Conservation (phyloP, 2,888 invertebrate genomes). For the Tetanocera ferruginea region DNA sequence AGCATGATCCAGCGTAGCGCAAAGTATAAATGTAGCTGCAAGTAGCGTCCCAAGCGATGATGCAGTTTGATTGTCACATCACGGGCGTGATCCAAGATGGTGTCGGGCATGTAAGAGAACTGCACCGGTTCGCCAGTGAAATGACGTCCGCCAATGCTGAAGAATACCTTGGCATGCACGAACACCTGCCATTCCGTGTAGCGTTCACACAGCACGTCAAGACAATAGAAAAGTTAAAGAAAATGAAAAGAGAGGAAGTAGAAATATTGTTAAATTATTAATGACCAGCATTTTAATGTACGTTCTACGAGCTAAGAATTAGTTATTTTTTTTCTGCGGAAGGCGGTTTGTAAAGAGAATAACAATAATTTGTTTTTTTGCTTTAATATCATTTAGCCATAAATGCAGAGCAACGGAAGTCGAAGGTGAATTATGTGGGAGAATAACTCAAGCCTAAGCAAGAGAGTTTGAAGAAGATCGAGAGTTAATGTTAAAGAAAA, state of each 20-base stretch:
- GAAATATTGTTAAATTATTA: neutral
- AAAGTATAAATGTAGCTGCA: conserved; percentile 84
- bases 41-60: conserved; percentile 80
- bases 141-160: conserved; percentile 80
- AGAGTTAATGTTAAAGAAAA: no score
- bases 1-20: conserved; percentile 87
- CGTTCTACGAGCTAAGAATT: neutral
- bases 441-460: neutral
- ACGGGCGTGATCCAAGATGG: conserved; percentile 81
- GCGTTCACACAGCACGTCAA: conserved; percentile 35
- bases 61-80: conserved; percentile 86
- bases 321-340: neutral
- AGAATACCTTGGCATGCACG: conserved; percentile 81
- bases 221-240: neutral
- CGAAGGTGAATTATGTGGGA: neutral
- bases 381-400: conserved; percentile 4
- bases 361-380: neutral
- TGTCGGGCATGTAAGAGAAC: conserved; percentile 82
- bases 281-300: conserved; percentile 12
- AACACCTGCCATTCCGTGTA: conserved; percentile 75
- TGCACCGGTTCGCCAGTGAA: conserved; percentile 81
- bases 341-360: neutral
- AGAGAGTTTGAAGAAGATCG: no score
- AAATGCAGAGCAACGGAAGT: conserved; percentile 23
- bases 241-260: conserved; percentile 16